Evolutionary conservation across 2,888 invertebrate species (phyloP).

Genomic region (Taenaris catops): DNA sequence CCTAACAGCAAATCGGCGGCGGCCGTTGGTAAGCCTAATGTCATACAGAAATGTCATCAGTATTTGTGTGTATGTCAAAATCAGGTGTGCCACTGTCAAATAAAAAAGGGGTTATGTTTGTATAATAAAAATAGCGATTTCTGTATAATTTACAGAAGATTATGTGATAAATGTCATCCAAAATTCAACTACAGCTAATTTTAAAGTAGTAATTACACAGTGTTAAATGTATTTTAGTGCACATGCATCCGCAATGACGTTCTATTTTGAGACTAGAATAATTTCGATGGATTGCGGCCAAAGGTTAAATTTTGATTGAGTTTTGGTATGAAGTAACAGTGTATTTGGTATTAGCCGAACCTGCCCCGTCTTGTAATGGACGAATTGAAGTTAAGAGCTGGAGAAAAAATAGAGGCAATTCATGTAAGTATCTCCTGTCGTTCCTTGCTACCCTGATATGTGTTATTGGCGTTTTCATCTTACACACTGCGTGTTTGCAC

Average conservation of each 20-base stretch:
- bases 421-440: constrained; percentile 57
- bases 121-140: constrained; percentile 9
- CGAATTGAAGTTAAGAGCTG: constrained; percentile 63
- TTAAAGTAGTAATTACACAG: background rate
- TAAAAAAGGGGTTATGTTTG: constrained; percentile 22
- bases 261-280: constrained; percentile 66
- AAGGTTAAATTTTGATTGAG: constrained; percentile 58
- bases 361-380: constrained; percentile 55
- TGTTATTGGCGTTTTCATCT: constrained; percentile 38
- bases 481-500: constrained; percentile 4
- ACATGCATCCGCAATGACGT: constrained; percentile 27
- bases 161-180: constrained; percentile 12
- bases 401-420: constrained; percentile 67
- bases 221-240: constrained; percentile 4
- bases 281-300: constrained; percentile 66
- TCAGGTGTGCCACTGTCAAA: constrained; percentile 16
- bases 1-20: constrained; percentile 98
- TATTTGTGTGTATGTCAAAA: constrained; percentile 16
- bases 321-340: constrained; percentile 54
- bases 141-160: constrained; percentile 3
- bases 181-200: background rate
- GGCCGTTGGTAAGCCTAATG: constrained; percentile 92
- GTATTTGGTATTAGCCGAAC: constrained; percentile 45
- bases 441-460: constrained; percentile 43
- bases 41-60: too few species aligned